Conservation (phyloP, 1,140 invertebrate species). For the Atta texana region DNA sequence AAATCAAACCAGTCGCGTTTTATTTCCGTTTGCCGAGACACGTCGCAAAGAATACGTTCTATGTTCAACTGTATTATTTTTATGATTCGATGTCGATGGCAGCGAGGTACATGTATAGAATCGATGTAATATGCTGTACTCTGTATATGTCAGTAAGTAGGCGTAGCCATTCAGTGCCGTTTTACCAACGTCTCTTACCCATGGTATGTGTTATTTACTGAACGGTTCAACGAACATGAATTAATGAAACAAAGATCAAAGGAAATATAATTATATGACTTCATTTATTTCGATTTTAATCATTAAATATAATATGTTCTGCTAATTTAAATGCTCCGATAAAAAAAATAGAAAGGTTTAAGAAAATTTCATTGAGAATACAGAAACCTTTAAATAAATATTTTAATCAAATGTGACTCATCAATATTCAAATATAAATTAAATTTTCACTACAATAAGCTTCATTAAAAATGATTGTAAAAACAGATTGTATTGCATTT, state of each 20-base stretch:
- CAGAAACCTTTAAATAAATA: neutral
- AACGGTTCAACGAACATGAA: neutral
- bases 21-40: slow-evolving; percentile 5
- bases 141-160: slow-evolving; percentile 21
- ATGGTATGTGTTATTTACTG: neutral
- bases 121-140: slow-evolving; percentile 23
- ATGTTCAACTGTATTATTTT: slow-evolving; percentile 19
- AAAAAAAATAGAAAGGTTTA: neutral
- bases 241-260: neutral
- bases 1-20: slow-evolving; percentile 14
- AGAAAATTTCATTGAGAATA: neutral
- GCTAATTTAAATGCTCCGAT: neutral
- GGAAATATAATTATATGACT: neutral
- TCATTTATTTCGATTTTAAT: neutral
- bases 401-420: neutral
- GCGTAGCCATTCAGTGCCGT: slow-evolving; percentile 5
- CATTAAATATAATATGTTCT: neutral
- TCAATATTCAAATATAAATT: neutral
- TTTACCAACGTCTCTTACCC: neutral
- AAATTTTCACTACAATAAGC: neutral
- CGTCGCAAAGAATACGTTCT: neutral
- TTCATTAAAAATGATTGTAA: neutral
- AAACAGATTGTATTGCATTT: neutral
- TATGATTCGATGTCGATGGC: slow-evolving; percentile 21
- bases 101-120: neutral